Evolutionary conservation across 2,797 vertebrate genomes (phyloP).

Genomic region (Enteromius radiatus): DNA sequence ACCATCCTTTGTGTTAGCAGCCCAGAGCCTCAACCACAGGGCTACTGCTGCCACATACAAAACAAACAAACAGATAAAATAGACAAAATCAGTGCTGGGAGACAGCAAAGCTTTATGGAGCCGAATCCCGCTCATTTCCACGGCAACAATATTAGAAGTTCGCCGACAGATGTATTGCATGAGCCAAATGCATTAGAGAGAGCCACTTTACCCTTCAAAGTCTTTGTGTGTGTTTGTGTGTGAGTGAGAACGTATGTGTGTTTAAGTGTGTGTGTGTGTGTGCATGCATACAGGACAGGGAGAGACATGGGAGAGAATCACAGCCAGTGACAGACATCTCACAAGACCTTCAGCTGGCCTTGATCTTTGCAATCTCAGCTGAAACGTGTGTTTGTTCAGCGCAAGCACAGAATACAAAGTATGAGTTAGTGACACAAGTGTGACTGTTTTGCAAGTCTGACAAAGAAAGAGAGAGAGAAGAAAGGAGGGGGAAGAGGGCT

Average conservation of each 20-base stretch:
- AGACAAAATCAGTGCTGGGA: slow-evolving; percentile 11
- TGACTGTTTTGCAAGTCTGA: slow-evolving; percentile 28
- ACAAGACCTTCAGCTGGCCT: slow-evolving; percentile 42
- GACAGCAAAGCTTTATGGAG: slow-evolving; percentile 29
- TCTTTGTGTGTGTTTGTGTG: background rate
- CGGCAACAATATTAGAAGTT: slow-evolving; percentile 19
- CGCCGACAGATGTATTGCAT: slow-evolving; percentile 58
- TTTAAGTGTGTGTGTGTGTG: too few relatives aligned
- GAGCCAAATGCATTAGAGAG: slow-evolving; percentile 60
- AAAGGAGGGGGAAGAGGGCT: background rate
- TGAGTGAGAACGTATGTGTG: background rate
- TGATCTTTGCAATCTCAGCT: slow-evolving; percentile 37
- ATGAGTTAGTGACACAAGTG: slow-evolving; percentile 33
- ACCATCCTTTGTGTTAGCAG: background rate
- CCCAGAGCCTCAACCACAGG: background rate
- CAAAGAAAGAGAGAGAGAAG: background rate
- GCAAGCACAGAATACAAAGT: slow-evolving; percentile 33
- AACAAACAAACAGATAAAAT: slow-evolving; percentile 28
- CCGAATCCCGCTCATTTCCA: slow-evolving; percentile 5
- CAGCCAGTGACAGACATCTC: slow-evolving; percentile 25
- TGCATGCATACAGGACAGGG: too few relatives aligned
- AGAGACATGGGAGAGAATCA: slow-evolving; percentile 1
- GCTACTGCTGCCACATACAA: background rate
- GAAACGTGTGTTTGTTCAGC: slow-evolving; percentile 21
- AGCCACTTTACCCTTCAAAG: background rate